Evolutionary conservation across 2,113 vertebrate genomes (phyloP).

Genomic region (Peucedramus taeniatus): DNA sequence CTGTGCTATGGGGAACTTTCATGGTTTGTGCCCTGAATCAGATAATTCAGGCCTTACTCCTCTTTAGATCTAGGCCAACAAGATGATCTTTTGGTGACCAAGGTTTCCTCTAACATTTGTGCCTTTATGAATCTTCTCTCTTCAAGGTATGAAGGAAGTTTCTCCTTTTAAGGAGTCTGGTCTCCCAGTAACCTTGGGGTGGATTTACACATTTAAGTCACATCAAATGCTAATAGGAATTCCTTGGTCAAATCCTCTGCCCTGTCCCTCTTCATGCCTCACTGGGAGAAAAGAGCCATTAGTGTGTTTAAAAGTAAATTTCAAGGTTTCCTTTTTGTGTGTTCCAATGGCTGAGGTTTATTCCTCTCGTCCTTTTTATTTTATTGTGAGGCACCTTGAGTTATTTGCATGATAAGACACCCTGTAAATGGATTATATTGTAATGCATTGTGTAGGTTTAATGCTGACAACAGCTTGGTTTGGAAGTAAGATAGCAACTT

Average conservation of each 20-base stretch:
- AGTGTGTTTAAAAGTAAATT: constrained; percentile 61
- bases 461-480: constrained; percentile 48
- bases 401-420: constrained; percentile 59
- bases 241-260: constrained; percentile 22
- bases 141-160: background rate
- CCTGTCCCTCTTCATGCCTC: constrained; percentile 24
- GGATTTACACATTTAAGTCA: constrained; percentile 27
- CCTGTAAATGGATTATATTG: constrained; percentile 56
- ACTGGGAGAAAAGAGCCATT: constrained; percentile 45
- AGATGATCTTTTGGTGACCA: background rate
- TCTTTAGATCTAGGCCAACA: background rate
- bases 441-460: constrained; percentile 49
- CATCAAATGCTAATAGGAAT: constrained; percentile 47
- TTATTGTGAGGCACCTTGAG: constrained; percentile 67
- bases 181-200: background rate
- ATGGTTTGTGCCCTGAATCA: background rate
- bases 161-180: background rate
- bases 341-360: constrained; percentile 26
- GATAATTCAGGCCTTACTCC: background rate
- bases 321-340: constrained; percentile 52
- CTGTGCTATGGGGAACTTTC: background rate
- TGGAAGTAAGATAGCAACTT: constrained; percentile 50
- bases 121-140: background rate
- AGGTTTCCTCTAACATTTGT: background rate
- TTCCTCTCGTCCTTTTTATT: constrained; percentile 47